Conservation (phyloP, 2,797 vertebrate species). For the Parauchenoglanis punctatus region DNA sequence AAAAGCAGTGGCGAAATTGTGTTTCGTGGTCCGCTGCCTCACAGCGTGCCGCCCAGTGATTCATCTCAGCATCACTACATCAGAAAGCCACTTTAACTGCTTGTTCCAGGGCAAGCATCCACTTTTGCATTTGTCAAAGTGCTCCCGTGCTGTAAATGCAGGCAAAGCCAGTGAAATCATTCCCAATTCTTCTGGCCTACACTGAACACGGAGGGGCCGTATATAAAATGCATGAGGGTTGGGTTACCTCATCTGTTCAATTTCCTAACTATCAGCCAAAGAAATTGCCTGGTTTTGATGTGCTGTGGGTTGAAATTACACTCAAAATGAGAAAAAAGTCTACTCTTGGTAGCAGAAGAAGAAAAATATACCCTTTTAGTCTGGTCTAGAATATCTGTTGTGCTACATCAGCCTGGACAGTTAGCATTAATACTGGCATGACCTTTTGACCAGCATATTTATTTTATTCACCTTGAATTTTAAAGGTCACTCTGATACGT, state of each 20-base stretch:
- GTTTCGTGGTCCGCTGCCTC: slow-evolving; percentile 39
- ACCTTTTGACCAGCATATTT: slow-evolving; percentile 79
- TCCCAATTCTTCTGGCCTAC: slow-evolving; percentile 59
- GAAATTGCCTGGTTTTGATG: slow-evolving; percentile 78
- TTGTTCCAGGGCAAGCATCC: slow-evolving; percentile 31
- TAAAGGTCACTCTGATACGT: slow-evolving; percentile 74
- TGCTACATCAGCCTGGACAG: slow-evolving; percentile 68
- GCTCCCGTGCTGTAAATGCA: slow-evolving; percentile 64
- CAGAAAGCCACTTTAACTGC: slow-evolving; percentile 47
- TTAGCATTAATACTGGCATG: slow-evolving; percentile 68
- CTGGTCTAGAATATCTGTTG: slow-evolving; percentile 61
- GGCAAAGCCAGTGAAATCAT: slow-evolving; percentile 63
- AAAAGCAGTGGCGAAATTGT: slow-evolving; percentile 21
- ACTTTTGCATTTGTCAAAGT: slow-evolving; percentile 73
- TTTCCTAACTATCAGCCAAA: slow-evolving; percentile 78
- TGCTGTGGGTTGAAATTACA: slow-evolving; percentile 75
- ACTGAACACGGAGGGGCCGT: slow-evolving; percentile 65
- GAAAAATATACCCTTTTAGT: slow-evolving; percentile 64
- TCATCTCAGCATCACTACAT: slow-evolving; percentile 41
- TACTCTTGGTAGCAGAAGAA: slow-evolving; percentile 56
- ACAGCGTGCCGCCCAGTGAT: slow-evolving; percentile 41
- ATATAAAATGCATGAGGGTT: slow-evolving; percentile 80
- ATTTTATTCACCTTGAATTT: slow-evolving; percentile 76
- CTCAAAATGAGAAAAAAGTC: slow-evolving; percentile 74
- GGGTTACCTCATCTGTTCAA: slow-evolving; percentile 80